A percentile compares a stretch with the other conserved stretches of the same genome.
Conservation (phyloP, 2,888 invertebrate species). For the Xylophagus ater region DNA sequence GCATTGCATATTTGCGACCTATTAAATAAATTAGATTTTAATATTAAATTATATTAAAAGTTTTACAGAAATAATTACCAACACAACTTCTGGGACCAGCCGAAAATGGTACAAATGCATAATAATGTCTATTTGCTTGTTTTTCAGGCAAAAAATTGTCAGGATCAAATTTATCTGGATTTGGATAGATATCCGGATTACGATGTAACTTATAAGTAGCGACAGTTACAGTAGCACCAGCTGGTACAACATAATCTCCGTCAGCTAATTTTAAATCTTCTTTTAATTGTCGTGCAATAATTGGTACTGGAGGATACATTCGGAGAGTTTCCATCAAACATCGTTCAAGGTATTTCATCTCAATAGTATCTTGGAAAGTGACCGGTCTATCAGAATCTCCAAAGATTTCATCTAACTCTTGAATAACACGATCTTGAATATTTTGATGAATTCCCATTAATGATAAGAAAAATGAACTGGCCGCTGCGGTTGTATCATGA, state of each 20-base stretch:
- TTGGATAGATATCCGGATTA: constrained; percentile 57
- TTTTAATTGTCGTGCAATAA: constrained; percentile 61
- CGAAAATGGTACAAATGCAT: constrained; percentile 71
- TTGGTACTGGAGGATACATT: constrained; percentile 66
- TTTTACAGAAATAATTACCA: constrained; percentile 42
- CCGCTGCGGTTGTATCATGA: constrained; percentile 73
- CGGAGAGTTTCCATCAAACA: constrained; percentile 71
- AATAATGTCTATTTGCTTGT: constrained; percentile 66
- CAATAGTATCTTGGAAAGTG: constrained; percentile 70
- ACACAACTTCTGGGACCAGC: constrained; percentile 74
- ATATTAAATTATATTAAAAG: neutral
- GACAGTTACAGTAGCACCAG: constrained; percentile 57
- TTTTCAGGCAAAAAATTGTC: constrained; percentile 77
- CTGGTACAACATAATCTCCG: constrained; percentile 53
- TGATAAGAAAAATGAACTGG: constrained; percentile 69
- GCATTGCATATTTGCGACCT: constrained; percentile 72
- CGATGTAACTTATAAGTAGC: constrained; percentile 60
- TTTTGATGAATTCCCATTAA: constrained; percentile 63
- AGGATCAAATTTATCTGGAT: constrained; percentile 68
- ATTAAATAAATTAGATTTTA: constrained; percentile 22
- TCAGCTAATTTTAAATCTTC: constrained; percentile 62
- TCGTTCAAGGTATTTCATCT: constrained; percentile 75
- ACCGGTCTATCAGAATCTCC: constrained; percentile 63
- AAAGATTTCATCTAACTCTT: constrained; percentile 65
- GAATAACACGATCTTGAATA: constrained; percentile 59